phyloP scores from a whole-genome alignment of 23 tunicate genomes.

The Halocynthia aurantium region DNA sequence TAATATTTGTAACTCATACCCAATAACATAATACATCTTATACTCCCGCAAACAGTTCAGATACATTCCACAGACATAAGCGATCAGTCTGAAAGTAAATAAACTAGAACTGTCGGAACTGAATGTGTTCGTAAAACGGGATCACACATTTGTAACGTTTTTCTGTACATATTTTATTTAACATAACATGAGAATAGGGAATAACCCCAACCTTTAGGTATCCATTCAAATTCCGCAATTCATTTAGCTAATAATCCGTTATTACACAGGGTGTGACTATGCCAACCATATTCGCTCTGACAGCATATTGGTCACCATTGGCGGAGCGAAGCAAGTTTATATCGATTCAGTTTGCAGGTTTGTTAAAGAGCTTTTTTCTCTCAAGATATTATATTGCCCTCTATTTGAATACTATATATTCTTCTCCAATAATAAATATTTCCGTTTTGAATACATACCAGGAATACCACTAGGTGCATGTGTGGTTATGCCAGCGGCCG shows the following conservation, averaged over 20 bases:
- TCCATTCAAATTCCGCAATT: neutral
- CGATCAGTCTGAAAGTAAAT: no score
- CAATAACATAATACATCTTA: no score
- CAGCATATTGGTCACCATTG: neutral
- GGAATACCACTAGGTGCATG: neutral
- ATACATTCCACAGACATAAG: no score
- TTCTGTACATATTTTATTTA: no score
- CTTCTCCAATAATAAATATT: no score
- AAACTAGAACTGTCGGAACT: no score
- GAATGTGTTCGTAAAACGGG: no score
- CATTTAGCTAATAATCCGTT: neutral
- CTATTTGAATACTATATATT: neutral
- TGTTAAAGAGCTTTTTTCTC: neutral
- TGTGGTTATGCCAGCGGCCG: conserved; percentile 4
- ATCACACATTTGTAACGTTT: no score
- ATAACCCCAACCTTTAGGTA: neutral
- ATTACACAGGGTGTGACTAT: conserved; percentile 7
- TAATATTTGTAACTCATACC: no score
- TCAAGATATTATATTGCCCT: neutral
- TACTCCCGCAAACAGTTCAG: no score
- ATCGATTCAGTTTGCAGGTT: conserved; percentile 11
- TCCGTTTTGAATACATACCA: neutral
- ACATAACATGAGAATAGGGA: neutral
- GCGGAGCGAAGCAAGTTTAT: conserved; percentile 13
- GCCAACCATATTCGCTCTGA: neutral